Percentiles rank a stretch among this genome's conserved stretches.
phyloP scores from a whole-genome alignment of 1,140 invertebrate species.

The Camponotus floridanus region DNA sequence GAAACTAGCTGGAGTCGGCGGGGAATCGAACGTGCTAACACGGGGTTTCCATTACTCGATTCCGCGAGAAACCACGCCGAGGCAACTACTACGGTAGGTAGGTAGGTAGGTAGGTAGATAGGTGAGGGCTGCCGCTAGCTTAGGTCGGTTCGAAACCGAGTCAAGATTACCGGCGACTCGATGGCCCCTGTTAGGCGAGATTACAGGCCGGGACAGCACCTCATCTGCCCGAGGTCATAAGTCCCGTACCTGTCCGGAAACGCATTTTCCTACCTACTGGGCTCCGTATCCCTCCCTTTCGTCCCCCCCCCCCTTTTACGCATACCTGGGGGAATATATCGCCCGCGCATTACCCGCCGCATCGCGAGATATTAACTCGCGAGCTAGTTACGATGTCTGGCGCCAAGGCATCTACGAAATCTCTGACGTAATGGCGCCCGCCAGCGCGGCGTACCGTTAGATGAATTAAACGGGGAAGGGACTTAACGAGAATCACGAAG shows the following conservation, averaged over 20 bases:
- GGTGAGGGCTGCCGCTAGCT: conserved; percentile 65
- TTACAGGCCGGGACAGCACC: conserved; percentile 81
- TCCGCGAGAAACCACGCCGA: conserved; percentile 43
- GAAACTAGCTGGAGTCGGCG: conserved; percentile 46
- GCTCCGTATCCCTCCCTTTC: background rate
- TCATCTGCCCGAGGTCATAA: conserved; percentile 82
- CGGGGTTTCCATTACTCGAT: conserved; percentile 73
- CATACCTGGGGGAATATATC: conserved; percentile 47
- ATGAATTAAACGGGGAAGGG: conserved; percentile 54
- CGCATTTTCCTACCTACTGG: conserved; percentile 73
- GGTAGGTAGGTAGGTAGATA: no score
- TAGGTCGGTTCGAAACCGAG: conserved; percentile 68
- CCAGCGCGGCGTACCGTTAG: conserved; percentile 59
- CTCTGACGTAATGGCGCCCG: conserved; percentile 53
- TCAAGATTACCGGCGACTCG: conserved; percentile 75
- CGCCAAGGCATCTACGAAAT: conserved; percentile 68
- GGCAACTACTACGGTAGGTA: conserved; percentile 26
- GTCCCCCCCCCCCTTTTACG: conserved; percentile 15
- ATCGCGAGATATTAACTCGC: conserved; percentile 63
- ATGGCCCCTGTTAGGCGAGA: conserved; percentile 77
- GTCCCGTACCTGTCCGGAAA: conserved; percentile 81
- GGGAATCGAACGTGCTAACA: conserved; percentile 69
- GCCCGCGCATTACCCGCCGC: conserved; percentile 57
- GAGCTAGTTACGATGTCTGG: conserved; percentile 68
- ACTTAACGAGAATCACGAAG: conserved; percentile 55